Percentiles rank a stretch among this genome's conserved stretches.
Evolutionary conservation across 2,888 invertebrate species (phyloP).

Genomic region (Eupithecia abbreviata): DNA sequence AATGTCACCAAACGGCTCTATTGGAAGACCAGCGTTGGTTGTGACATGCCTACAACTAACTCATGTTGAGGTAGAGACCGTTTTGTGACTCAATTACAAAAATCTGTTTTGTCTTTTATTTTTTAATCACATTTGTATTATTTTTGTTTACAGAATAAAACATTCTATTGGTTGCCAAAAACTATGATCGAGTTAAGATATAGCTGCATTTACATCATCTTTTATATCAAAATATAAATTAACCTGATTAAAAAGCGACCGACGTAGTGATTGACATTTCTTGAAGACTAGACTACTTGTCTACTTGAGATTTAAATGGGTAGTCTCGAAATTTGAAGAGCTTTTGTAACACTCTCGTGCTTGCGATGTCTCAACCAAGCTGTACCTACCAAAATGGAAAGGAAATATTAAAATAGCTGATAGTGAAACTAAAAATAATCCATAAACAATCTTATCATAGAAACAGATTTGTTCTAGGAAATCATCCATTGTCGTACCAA

Average conservation of each 20-base stretch:
- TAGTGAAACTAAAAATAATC: not conserved
- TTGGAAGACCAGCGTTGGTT: too few relatives aligned
- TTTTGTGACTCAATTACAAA: too few relatives aligned
- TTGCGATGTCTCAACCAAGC: not conserved
- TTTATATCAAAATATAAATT: not conserved
- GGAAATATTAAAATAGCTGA: not conserved
- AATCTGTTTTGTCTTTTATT: too few relatives aligned
- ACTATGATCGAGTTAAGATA: not conserved
- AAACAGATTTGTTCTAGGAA: not conserved
- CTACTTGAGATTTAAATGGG: not conserved
- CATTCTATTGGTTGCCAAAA: not conserved
- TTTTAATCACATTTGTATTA: too few relatives aligned
- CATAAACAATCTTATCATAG: not conserved
- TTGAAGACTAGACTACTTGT: not conserved
- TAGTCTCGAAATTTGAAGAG: not conserved
- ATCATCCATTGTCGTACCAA: not conserved
- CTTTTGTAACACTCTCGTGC: not conserved
- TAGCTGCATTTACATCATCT: not conserved
- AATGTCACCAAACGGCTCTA: too few relatives aligned
- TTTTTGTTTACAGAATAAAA: too few relatives aligned
- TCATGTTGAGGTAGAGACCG: too few relatives aligned
- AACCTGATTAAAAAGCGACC: not conserved
- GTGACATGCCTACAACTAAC: too few relatives aligned
- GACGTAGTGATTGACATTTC: not conserved
- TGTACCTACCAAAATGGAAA: not conserved